Conservation (phyloP, 2,888 invertebrate species). For the Nomada hirtipes region DNA sequence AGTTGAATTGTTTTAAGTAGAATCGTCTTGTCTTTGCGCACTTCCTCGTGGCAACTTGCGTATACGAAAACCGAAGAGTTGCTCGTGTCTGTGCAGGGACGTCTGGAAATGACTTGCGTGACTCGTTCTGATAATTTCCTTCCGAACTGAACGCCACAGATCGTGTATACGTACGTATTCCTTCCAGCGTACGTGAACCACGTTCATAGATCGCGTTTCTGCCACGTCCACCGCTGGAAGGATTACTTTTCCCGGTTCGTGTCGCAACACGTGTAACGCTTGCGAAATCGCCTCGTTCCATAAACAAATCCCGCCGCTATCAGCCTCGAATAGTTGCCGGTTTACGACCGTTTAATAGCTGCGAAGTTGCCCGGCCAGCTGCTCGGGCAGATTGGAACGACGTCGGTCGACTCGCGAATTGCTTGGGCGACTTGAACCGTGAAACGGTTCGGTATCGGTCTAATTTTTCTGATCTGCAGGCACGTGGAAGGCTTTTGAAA, state of each 20-base stretch:
- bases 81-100: not conserved
- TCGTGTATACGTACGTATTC: not conserved
- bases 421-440: not conserved
- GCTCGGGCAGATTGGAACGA: conserved; percentile 11
- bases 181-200: not conserved
- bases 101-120: not conserved
- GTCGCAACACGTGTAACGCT: conserved; percentile 29
- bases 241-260: conserved; percentile 39
- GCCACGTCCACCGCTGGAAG: not conserved
- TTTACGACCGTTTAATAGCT: conserved; percentile 63
- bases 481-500: no score
- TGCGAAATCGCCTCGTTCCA: conserved; percentile 33
- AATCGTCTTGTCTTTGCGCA: no score
- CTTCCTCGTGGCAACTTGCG: no score
- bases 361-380: conserved; percentile 20
- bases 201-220: not conserved
- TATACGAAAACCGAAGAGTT: not conserved
- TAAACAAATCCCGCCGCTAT: conserved; percentile 57
- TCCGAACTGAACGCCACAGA: not conserved
- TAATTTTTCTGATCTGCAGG: not conserved
- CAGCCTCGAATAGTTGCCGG: conserved; percentile 64
- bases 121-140: not conserved
- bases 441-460: not conserved
- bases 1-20: no score
- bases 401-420: not conserved